Conservation (phyloP, 2,797 vertebrate species). For the Phoxinus dragarum region DNA sequence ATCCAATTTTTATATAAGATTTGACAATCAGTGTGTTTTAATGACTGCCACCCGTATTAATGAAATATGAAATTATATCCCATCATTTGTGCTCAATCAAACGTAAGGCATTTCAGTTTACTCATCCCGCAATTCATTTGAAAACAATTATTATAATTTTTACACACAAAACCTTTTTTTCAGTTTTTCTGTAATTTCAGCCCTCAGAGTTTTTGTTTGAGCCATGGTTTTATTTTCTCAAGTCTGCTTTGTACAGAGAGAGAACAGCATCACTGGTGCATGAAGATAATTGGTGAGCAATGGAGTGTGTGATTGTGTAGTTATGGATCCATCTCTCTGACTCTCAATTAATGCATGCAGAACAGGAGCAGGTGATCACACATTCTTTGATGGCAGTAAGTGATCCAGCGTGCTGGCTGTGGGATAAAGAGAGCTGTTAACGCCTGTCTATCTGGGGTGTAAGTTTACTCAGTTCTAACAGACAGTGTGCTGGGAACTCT, state of each 20-base stretch:
- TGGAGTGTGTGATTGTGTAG: slow-evolving; percentile 33
- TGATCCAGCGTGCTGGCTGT: slow-evolving; percentile 79
- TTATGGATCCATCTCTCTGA: slow-evolving; percentile 38
- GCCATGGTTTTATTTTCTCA: slow-evolving; percentile 2
- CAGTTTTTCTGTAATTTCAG: slow-evolving; percentile 15
- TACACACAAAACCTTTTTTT: not conserved
- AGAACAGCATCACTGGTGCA: slow-evolving; percentile 14
- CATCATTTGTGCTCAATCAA: not conserved
- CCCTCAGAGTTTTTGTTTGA: not conserved
- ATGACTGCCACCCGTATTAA: not conserved
- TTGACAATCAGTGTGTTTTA: not conserved
- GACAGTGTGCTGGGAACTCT: slow-evolving; percentile 72
- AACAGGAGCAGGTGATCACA: slow-evolving; percentile 68
- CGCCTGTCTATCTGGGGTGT: slow-evolving; percentile 77
- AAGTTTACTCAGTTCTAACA: slow-evolving; percentile 78
- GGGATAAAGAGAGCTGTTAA: slow-evolving; percentile 86
- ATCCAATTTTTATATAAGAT: not conserved
- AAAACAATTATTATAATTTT: not conserved
- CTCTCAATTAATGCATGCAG: slow-evolving; percentile 46
- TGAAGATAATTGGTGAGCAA: slow-evolving; percentile 36
- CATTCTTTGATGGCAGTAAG: slow-evolving; percentile 82
- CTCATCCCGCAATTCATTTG: not conserved
- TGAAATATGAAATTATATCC: not conserved
- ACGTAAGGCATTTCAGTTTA: not conserved
- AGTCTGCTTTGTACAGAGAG: slow-evolving; percentile 10